Evolutionary conservation across 1,140 invertebrate species (phyloP).

Genomic region (Spodoptera litura): DNA sequence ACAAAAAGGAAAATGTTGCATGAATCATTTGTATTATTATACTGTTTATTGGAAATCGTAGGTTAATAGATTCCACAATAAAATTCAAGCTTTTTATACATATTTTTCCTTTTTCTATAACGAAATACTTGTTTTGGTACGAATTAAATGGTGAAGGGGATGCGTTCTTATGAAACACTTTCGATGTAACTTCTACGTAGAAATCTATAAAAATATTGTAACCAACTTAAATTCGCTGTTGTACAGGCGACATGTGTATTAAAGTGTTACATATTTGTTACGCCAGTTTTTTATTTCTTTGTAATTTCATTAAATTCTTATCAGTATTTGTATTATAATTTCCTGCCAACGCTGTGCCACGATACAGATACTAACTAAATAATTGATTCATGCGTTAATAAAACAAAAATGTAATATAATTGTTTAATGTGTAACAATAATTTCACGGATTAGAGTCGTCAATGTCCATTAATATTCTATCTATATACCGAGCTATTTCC

Average conservation of each 20-base stretch:
- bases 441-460: slow-evolving; percentile 48
- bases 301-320: not conserved
- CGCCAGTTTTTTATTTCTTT: slow-evolving; percentile 50
- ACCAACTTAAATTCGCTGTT: slow-evolving; percentile 65
- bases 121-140: slow-evolving; percentile 35
- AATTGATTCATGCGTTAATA: not conserved
- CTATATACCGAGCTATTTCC: slow-evolving; percentile 67
- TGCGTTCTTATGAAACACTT: slow-evolving; percentile 62
- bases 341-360: not conserved
- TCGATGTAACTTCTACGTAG: slow-evolving; percentile 56
- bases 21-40: too few species aligned
- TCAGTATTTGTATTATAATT: slow-evolving; percentile 1
- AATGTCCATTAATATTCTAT: slow-evolving; percentile 66
- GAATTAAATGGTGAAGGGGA: slow-evolving; percentile 59
- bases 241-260: slow-evolving; percentile 71
- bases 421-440: slow-evolving; percentile 27
- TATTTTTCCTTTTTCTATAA: not conserved
- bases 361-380: not conserved
- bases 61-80: not conserved
- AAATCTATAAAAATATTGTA: slow-evolving; percentile 58
- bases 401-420: not conserved
- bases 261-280: slow-evolving; percentile 75
- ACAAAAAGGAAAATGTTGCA: too few species aligned
- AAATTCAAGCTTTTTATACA: not conserved
- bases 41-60: too few species aligned